Base-by-base conservation (phyloP, 1,140 invertebrate genomes). In the Drosophila quadrilineata region DNA sequence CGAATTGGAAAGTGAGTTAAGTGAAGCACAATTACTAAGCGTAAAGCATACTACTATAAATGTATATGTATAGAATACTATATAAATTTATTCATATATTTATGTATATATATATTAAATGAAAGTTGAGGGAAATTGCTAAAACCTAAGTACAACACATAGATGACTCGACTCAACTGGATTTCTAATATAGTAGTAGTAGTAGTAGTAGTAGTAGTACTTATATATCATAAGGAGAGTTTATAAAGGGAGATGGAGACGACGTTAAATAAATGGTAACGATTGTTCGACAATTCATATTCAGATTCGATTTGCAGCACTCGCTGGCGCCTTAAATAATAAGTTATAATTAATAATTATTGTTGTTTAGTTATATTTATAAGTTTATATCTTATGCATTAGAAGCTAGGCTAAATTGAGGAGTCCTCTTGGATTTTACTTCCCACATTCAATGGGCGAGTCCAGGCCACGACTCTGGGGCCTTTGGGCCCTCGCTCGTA, bases 231-330 rank as follows among this genome's bases (percentile, higher is more conserved):
- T n/a, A n/a, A n/a, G n/a, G 54, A 70, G 49, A 56, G 43, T n/a
- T n/a, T n/a, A n/a, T n/a, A n/a, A n/a, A 48, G 9, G 36, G 19
- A 41, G 56, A n/a, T n/a, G n/a, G n/a, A n/a, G n/a, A n/a, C n/a
- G n/a, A n/a, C n/a, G n/a, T n/a, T n/a, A 70, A 70, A 70, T 76
- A 86, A 86, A 85, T 80, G 80, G 80, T 75, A 79, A 86, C 79
- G 82, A 86, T 86, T 86, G 82, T 86, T 86, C 82, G 82, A 86
- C 82, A 86, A 86, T 86, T 86, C 82, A 64, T 53, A 68, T 59
- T 58, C 63, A 58, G 35, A 63, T 71, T 70, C 62, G n/a, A 68
- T 58, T 35, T 45, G 38, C 45, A 62, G 50, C 40, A 66, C 52
- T 53, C 75, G 19, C 50, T 46, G 56, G 70, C 75, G 53, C 69